phyloP scores from a whole-genome alignment of 2,797 vertebrate genomes.

The Macropus fuliginosus region DNA sequence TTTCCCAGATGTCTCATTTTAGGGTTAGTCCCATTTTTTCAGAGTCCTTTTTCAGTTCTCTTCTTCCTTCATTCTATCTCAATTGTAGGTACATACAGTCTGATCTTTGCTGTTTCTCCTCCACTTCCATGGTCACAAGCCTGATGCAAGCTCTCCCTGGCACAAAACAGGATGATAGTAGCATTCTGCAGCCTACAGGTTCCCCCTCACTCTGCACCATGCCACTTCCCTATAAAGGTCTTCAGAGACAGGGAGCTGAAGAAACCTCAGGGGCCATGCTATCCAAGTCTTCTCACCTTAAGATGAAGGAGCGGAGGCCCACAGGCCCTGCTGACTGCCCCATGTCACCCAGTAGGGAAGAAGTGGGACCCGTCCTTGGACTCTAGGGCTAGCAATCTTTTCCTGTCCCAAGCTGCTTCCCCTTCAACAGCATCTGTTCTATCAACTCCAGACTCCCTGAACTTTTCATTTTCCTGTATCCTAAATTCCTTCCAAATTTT shows the following conservation, averaged over 20 bases:
- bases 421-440: no score
- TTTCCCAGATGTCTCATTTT: background rate
- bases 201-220: background rate
- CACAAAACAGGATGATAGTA: no score
- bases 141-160: background rate
- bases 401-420: no score
- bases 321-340: background rate
- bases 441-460: background rate
- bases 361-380: background rate
- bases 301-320: background rate
- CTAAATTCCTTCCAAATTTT: constrained; percentile 33
- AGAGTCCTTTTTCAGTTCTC: background rate
- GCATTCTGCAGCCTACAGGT: background rate
- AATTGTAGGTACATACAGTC: background rate
- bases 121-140: background rate
- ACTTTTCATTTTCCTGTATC: constrained; percentile 2
- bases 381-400: background rate
- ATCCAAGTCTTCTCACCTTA: background rate
- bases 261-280: background rate
- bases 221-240: background rate
- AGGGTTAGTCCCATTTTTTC: background rate
- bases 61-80: background rate
- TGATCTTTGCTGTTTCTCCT: background rate
- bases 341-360: no score
- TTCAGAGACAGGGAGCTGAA: background rate